phyloP scores from a whole-genome alignment of 1,140 invertebrate species.

The Drosophila teissieri region DNA sequence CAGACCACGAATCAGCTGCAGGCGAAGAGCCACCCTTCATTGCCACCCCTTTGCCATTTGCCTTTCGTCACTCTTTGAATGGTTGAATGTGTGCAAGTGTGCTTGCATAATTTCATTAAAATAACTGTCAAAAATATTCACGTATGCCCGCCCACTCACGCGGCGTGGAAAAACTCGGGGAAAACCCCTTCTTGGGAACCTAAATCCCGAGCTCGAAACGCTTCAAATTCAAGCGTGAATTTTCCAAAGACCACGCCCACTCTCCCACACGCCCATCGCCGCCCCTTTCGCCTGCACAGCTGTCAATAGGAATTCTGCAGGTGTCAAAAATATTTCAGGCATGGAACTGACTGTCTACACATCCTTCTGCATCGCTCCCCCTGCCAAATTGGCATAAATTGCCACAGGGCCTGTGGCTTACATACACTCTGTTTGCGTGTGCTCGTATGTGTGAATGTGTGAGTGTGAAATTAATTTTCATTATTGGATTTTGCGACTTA shows the following conservation, averaged over 20 bases:
- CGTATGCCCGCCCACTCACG: conserved; percentile 62
- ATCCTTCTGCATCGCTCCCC: neutral
- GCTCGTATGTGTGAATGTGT: neutral
- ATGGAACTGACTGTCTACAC: conserved; percentile 48
- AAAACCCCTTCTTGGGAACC: conserved; percentile 6
- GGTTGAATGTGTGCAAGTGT: conserved; percentile 71
- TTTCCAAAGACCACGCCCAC: conserved; percentile 28
- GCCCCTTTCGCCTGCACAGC: conserved; percentile 26
- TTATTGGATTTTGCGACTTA: conserved; percentile 80
- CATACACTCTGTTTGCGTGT: conserved; percentile 5
- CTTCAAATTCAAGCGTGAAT: conserved; percentile 70
- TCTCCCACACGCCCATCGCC: neutral
- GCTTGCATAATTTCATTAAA: conserved; percentile 82
- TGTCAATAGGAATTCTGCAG: conserved; percentile 81
- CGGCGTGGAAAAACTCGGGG: conserved; percentile 14
- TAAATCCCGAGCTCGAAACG: conserved; percentile 15
- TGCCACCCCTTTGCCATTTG: neutral
- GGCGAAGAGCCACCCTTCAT: conserved; percentile 1
- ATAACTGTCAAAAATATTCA: conserved; percentile 81
- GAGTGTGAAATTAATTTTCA: conserved; percentile 77
- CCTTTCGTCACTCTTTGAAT: conserved; percentile 8
- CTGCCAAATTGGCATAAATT: conserved; percentile 61
- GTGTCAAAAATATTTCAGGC: conserved; percentile 81
- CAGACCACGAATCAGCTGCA: conserved; percentile 27
- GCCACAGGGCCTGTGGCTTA: conserved; percentile 52